Evolutionary conservation across 2,888 invertebrate genomes (phyloP).

Genomic region (Ophion slaviceki): DNA sequence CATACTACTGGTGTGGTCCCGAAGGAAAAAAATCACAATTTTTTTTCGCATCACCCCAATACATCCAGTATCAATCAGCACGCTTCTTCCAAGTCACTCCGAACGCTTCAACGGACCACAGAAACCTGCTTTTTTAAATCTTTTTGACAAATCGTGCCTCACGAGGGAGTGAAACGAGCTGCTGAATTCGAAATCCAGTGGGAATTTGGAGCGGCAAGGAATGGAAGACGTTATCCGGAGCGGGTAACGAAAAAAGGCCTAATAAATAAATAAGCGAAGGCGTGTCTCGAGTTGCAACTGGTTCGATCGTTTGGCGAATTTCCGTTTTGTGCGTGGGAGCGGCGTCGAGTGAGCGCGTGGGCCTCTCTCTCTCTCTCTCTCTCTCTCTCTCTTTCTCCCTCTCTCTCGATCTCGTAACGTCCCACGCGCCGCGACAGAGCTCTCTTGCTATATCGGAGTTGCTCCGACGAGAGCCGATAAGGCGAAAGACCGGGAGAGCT

Average conservation of each 20-base stretch:
- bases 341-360: conserved; percentile 45
- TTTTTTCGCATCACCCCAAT: too few relatives aligned
- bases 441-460: conserved; percentile 56
- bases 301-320: conserved; percentile 54
- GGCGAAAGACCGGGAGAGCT: conserved; percentile 57
- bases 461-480: conserved; percentile 57
- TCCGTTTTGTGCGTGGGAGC: conserved; percentile 49
- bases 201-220: not conserved
- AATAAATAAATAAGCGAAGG: conserved; percentile 27
- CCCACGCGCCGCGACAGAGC: conserved; percentile 55
- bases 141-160: too few relatives aligned
- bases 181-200: not conserved
- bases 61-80: too few relatives aligned
- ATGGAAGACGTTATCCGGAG: too few relatives aligned
- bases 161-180: not conserved
- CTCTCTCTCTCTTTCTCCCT: too few relatives aligned
- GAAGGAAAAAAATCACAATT: too few relatives aligned
- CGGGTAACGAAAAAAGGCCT: not conserved
- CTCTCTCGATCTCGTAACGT: conserved; percentile 17
- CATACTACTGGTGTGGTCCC: too few relatives aligned
- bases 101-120: too few relatives aligned
- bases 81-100: too few relatives aligned
- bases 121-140: too few relatives aligned
- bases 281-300: conserved; percentile 45
- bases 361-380: not conserved